Percentiles rank a stretch among this genome's conserved stretches.
Evolutionary conservation across 2,888 invertebrate genomes (phyloP).

Genomic region (Brassicogethes aeneus): DNA sequence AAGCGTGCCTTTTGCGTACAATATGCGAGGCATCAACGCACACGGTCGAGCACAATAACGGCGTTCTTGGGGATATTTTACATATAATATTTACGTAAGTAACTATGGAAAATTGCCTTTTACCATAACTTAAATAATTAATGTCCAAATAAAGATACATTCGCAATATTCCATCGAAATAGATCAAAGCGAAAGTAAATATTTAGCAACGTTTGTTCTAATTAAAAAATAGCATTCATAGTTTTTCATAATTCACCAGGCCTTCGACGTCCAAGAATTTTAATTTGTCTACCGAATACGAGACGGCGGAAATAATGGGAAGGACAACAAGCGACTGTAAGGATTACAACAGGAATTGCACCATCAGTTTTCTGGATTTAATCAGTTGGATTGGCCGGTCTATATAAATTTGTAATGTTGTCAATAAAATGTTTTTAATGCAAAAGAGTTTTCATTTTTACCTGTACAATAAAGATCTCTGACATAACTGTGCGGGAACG

Average conservation of each 20-base stretch:
- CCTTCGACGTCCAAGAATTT: constrained; percentile 52
- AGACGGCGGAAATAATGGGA: constrained; percentile 22
- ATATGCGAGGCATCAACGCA: constrained; percentile 68
- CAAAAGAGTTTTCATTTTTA: too few species aligned
- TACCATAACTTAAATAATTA: not conserved
- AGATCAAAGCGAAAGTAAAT: too few species aligned
- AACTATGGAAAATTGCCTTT: too few species aligned
- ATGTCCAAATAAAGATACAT: too few species aligned
- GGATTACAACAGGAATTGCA: constrained; percentile 44
- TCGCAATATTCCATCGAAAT: too few species aligned
- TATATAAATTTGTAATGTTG: constrained; percentile 7
- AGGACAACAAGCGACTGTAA: constrained; percentile 40
- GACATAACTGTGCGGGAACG: too few species aligned
- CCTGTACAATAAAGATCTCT: too few species aligned
- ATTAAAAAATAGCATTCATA: too few species aligned
- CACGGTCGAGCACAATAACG: constrained; percentile 52
- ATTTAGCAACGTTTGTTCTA: too few species aligned
- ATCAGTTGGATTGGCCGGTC: constrained; percentile 33
- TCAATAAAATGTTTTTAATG: too few species aligned
- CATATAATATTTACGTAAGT: constrained; percentile 66
- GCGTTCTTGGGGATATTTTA: constrained; percentile 62
- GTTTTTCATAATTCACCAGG: too few species aligned
- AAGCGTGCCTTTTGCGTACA: constrained; percentile 60
- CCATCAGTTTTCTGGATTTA: constrained; percentile 48
- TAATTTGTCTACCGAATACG: constrained; percentile 17